Evolutionary conservation across 2,113 vertebrate genomes (phyloP).

Genomic region (Aphelocoma coerulescens): DNA sequence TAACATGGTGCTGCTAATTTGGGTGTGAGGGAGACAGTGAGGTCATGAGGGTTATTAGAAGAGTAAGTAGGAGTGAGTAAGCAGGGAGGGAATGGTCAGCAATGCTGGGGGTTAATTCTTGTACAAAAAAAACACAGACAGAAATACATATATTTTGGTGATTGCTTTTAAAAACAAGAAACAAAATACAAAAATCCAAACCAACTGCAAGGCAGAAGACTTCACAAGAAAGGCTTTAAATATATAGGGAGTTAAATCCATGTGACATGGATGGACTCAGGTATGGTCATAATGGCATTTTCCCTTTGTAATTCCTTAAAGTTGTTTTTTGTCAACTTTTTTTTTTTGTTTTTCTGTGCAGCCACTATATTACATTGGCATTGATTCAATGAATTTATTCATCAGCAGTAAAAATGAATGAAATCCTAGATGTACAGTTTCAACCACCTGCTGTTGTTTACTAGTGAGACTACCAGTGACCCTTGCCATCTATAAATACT

Average conservation of each 20-base stretch:
- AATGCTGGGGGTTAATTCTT: rapidly evolving
- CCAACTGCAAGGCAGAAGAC: neutral
- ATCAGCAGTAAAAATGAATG: conserved; percentile 59
- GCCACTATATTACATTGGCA: conserved; percentile 16
- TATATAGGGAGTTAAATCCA: neutral
- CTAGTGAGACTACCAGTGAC: conserved; percentile 32
- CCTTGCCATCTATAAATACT: conserved; percentile 54
- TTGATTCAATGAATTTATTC: conserved; percentile 55
- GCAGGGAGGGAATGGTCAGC: neutral
- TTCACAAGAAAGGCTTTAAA: neutral
- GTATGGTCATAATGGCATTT: neutral
- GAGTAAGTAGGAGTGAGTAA: neutral
- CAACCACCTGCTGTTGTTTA: conserved; percentile 55
- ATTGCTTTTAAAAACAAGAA: neutral
- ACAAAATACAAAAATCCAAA: neutral
- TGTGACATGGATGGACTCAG: neutral
- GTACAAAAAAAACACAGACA: neutral
- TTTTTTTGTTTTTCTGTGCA: neutral
- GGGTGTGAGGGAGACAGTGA: neutral
- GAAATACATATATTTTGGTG: neutral
- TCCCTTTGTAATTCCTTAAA: neutral
- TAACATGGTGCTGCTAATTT: conserved; percentile 17
- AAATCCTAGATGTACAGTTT: conserved; percentile 48
- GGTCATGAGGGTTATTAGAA: neutral
- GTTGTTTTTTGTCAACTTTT: neutral